Base-by-base conservation (phyloP, 2,888 invertebrate species). In the Eristalis arbustorum region DNA sequence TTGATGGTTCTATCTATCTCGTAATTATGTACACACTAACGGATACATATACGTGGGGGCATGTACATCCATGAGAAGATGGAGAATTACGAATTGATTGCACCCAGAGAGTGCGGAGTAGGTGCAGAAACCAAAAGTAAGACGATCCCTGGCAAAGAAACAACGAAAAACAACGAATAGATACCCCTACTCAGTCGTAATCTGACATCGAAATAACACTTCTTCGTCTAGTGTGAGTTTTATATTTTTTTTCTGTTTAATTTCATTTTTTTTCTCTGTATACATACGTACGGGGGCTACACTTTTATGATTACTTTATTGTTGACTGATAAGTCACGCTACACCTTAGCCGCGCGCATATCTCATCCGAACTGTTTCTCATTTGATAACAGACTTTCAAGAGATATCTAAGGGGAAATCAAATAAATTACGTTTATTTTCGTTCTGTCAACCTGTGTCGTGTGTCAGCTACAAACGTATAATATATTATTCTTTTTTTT, bases 1-100 rank as follows among this genome's bases (percentile, higher is more conserved):
- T 85, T 82, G 82, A 85, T 85, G 69, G 66, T 75, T 87, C 81
- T 85, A 85, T 85, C 85, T 13, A 81, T 81, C 64, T 59, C 76
- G 76, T 85, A 72, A 81, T 81, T 81, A 81, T 85, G 72, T 77
- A 80, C 73, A 71, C 71, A 63, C 40, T 40, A 49, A 71, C 62
- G 49, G 81, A 73, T 81, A 72, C 61, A 73, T 28, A 78, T 23
- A 10, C n/a, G n/a, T n/a, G n/a, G n/a, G n/a, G 22, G 22, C 14
- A 37, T 0, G 22, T 64, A 5, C 4, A 11, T 11, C 1, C 11
- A 4, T 49, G 49, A 14, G 56, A 1, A 56, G 2, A 10, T 5
- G 31, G 8, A 8, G 31, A 18, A 49, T 18, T 49, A 59, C 23
- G 25, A 23, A 25, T 14, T 25, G 59, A 59, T 13, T 59, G 59